Conservation (phyloP, 2,113 vertebrate genomes). For the Xenus cinereus region DNA sequence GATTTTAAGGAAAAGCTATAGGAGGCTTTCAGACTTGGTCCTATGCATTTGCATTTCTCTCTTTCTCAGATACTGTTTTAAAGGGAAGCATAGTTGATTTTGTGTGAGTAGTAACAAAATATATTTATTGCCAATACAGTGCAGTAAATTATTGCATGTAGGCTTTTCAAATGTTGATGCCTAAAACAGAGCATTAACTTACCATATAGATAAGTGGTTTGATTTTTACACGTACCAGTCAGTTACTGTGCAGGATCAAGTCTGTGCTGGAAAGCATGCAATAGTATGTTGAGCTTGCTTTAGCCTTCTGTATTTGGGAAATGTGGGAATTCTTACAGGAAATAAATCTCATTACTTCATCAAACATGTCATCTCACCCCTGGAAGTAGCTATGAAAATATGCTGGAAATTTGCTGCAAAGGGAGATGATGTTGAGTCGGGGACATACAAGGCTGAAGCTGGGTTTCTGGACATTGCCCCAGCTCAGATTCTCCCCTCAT, state of each 20-base stretch:
- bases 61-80: not conserved
- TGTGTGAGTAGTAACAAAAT: not conserved
- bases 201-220: not conserved
- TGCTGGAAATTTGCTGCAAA: not conserved
- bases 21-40: not conserved
- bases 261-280: not conserved
- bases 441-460: not conserved
- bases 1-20: not conserved
- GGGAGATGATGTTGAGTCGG: not conserved
- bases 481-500: not conserved
- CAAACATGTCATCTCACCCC: not conserved
- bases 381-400: not conserved
- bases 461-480: not conserved
- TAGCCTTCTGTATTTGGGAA: not conserved
- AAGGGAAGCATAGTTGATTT: not conserved
- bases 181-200: not conserved
- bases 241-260: not conserved
- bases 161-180: not conserved
- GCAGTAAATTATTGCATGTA: not conserved
- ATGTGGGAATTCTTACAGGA: not conserved
- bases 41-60: rapidly evolving
- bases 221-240: not conserved
- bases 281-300: not conserved
- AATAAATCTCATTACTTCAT: not conserved
- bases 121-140: not conserved